Base-by-base conservation (phyloP, 2,888 invertebrate species). In the Callyntrura guangdongensis region DNA sequence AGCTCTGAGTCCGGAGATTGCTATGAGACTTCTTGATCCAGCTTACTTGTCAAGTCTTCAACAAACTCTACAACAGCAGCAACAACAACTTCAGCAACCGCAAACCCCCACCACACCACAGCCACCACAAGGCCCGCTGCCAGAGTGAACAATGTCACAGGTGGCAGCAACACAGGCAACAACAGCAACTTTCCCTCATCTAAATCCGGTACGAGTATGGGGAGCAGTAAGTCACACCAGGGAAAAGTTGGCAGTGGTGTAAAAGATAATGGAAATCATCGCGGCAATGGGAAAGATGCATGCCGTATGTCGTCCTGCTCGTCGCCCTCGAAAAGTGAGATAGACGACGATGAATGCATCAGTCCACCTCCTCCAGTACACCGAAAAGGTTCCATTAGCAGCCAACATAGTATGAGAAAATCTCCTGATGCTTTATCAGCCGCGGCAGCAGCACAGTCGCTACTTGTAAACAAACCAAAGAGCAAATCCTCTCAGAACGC, bases 71-170 rank as follows among this genome's bases (percentile, higher is more conserved):
- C 93, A 88, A 86, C 93, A 77, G 89, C 93, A 72, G 84, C 92
- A 81, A 92, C 93, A 85, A 74, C 92, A 25, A n/a, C n/a, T n/a
- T 72, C 92, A 45, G 72, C 92, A 77, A 72, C 93, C 47, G 84
- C 93, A 17, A 45, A 79, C 88, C 14, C 84, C 91, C n/a, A n/a
- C 93, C 14, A 95, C 96, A 5, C 95, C 96, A 14, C 96, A 64
- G 94, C 95, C 0, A 95, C 96, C 81, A 36, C 85, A 84, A 53
- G 86, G 64, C 22, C 83, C 98, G 98, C 98, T 5, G 97, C 98
- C 0, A 92, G 95, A 79, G 91, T 82, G 9, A 69, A 90, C n/a
- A 90, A 86, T 61, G 74, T 56, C n/a, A 47, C 72, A 36, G 98
- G 98, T 5, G 97, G 98, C 0, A 92, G 94, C 17, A 56, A 53